Evolutionary conservation across 2,797 vertebrate genomes (phyloP), one percentile per base, ranked within the genome.

Genomic region (Epinephelus malabaricus): DNA sequence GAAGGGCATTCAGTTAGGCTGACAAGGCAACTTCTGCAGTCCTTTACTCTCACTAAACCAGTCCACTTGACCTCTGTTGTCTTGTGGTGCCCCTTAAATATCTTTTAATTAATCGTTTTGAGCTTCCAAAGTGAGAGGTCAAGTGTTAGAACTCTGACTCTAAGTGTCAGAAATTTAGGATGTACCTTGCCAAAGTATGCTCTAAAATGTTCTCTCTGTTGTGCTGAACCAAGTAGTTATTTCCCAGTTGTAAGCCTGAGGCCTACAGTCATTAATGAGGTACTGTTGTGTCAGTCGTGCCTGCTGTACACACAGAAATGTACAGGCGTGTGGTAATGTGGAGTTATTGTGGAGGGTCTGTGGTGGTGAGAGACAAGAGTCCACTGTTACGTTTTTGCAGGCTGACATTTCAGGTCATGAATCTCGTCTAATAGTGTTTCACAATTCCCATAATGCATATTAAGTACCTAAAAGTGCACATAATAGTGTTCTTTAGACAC

Each of bases 171-270:
- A 65, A 6, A 47, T 43, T 23, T n/a, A 71, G 23, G 13, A 27
- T 45, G 27, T 63, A 27, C 18, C 9, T n/a, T 14, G 25, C 14
- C 18, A 46, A 25, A 63, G 13, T 50, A 2, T 49, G 10, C 40
- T 47, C 12, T 30, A 10, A 64, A 50, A 66, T 45, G 4, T 8
- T 38, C 19, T 34, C 60, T 65, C 38, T 1, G 0, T 11, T 62
- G 47, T 59, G 40, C 64, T 69, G 50, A 55, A n/a, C 9, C 27
- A 7, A 43, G 27, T 66, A 47, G 50, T 7, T 67, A 46, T 50
- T 62, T 61, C 58, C 60, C 53, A 62, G 45, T 47, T 68, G 45
- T 65, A 46, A 49, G 64, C 46, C 23, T 50, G 15, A 71, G 47
- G 30, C 47, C 63, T 43, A 38, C 17, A 65, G 8, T 34, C n/a